Percentiles rank a stretch among this genome's conserved stretches.
phyloP scores from a whole-genome alignment of 2,888 invertebrate genomes.

The Tholera decimalis region DNA sequence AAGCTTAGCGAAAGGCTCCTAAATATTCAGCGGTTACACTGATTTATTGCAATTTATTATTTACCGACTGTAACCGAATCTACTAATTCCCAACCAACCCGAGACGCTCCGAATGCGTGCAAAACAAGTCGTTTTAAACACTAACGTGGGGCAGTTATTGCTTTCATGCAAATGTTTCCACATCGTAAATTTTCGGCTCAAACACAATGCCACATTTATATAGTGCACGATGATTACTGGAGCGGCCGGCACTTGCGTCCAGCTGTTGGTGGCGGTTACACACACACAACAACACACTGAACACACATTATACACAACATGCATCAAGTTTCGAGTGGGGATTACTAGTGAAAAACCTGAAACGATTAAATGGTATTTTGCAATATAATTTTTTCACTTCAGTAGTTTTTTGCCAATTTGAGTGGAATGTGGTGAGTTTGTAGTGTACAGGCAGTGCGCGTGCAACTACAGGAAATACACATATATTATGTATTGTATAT shows the following conservation, averaged over 20 bases:
- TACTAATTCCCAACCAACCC: not conserved
- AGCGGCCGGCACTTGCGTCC: constrained; percentile 20
- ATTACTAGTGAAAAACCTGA: too few species aligned
- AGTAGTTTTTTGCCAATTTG: too few species aligned
- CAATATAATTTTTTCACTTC: too few species aligned
- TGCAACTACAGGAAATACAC: too few species aligned
- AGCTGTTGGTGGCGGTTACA: constrained; percentile 23
- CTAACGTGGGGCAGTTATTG: not conserved
- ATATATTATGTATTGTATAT: too few species aligned
- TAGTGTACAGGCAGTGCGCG: too few species aligned
- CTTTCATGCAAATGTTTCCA: not conserved
- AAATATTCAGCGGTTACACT: not conserved
- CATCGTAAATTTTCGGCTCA: constrained; percentile 18
- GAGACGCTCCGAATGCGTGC: not conserved
- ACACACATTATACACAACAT: not conserved
- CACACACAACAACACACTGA: not conserved
- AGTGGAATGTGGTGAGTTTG: too few species aligned
- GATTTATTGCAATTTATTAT: not conserved
- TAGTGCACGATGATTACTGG: constrained; percentile 22
- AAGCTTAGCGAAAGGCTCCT: not conserved
- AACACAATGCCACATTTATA: constrained; percentile 32
- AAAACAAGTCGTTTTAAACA: not conserved
- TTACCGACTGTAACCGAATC: not conserved
- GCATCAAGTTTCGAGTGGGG: too few species aligned
- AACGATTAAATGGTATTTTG: too few species aligned